phyloP scores from a whole-genome alignment of 2,888 invertebrate species.

The Scaptomyza tumidula region DNA sequence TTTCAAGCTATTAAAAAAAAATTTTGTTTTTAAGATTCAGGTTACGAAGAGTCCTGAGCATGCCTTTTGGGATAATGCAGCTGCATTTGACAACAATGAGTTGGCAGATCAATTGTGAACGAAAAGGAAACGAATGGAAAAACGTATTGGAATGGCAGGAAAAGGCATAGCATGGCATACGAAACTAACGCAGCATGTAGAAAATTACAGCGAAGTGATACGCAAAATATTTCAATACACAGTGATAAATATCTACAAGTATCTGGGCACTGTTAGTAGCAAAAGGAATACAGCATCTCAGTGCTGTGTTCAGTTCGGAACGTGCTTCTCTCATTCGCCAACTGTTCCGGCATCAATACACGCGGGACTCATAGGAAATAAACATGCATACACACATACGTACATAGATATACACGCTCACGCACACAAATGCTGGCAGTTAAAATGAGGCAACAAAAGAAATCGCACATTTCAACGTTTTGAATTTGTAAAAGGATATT shows the following conservation, averaged over 20 bases:
- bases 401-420: slow-evolving; percentile 4
- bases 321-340: slow-evolving; percentile 54
- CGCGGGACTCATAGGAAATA: slow-evolving; percentile 49
- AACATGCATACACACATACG: background rate
- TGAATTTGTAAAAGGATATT: slow-evolving; percentile 79
- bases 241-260: slow-evolving; percentile 58
- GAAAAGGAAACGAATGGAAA: slow-evolving; percentile 1
- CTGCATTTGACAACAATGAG: slow-evolving; percentile 42
- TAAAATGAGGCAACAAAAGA: slow-evolving; percentile 70
- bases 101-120: slow-evolving; percentile 34
- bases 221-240: slow-evolving; percentile 67
- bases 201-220: slow-evolving; percentile 68
- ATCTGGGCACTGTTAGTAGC: slow-evolving; percentile 39
- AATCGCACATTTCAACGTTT: slow-evolving; percentile 75
- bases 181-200: slow-evolving; percentile 39
- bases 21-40: background rate
- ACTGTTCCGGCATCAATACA: slow-evolving; percentile 54
- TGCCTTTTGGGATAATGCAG: slow-evolving; percentile 8
- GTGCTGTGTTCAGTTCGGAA: slow-evolving; percentile 42
- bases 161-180: slow-evolving; percentile 12
- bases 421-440: slow-evolving; percentile 36
- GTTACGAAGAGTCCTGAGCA: background rate
- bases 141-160: background rate
- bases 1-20: background rate
- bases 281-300: slow-evolving; percentile 53